phyloP scores from a whole-genome alignment of 2,113 vertebrate species.

The Tor tambroides region DNA sequence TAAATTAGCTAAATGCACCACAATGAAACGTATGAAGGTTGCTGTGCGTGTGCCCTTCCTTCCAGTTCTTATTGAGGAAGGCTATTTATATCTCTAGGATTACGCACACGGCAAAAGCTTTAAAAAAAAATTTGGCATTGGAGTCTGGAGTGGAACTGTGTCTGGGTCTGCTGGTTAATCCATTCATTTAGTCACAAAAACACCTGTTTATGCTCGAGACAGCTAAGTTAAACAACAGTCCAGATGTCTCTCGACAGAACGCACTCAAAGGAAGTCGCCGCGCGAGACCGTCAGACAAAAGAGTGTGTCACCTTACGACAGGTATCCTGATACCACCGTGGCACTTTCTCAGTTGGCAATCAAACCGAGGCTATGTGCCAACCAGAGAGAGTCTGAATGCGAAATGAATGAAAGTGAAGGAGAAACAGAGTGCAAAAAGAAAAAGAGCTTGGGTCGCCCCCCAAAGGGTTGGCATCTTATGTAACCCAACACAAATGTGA shows the following conservation, averaged over 20 bases:
- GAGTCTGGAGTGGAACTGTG: slow-evolving; percentile 18
- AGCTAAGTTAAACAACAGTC: slow-evolving; percentile 25
- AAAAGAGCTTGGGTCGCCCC: not conserved
- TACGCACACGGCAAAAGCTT: slow-evolving; percentile 9
- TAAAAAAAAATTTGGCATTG: not conserved
- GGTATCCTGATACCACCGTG: not conserved
- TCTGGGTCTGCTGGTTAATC: slow-evolving; percentile 27
- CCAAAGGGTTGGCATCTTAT: slow-evolving; percentile 29
- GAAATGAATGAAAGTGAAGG: not conserved
- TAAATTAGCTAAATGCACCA: not conserved
- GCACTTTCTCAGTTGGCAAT: slow-evolving; percentile 49
- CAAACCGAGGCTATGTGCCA: slow-evolving; percentile 45
- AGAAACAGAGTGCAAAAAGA: slow-evolving; percentile 2
- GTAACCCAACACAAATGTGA: slow-evolving; percentile 54
- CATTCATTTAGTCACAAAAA: slow-evolving; percentile 39
- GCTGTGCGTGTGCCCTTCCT: not conserved
- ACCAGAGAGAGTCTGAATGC: slow-evolving; percentile 12
- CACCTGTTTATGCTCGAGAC: slow-evolving; percentile 38
- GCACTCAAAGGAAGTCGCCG: not conserved
- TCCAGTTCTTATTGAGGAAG: slow-evolving; percentile 13
- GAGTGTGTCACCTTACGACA: slow-evolving; percentile 23
- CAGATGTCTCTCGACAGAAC: slow-evolving; percentile 37
- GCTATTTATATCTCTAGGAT: slow-evolving; percentile 32
- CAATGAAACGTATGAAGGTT: not conserved
- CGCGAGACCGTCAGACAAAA: slow-evolving; percentile 4